A percentile compares a stretch with the other conserved stretches of the same genome.
Evolutionary conservation across 2,113 vertebrate genomes (phyloP).

Genomic region (Erpornis zantholeuca): DNA sequence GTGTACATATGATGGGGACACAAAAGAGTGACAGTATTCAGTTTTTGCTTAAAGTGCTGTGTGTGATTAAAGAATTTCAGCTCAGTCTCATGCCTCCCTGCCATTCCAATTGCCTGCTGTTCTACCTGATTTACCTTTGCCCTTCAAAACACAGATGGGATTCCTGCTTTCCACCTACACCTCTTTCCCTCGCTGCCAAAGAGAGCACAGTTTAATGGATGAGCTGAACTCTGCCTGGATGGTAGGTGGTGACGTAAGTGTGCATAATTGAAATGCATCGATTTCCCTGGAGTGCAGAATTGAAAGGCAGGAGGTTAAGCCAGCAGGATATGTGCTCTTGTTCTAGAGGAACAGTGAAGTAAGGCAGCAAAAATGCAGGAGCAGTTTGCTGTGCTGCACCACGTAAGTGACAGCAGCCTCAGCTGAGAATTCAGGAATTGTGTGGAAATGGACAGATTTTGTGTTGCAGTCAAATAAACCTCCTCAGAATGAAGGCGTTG

Average conservation of each 20-base stretch:
- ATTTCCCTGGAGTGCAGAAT: background rate
- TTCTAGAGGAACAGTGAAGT: background rate
- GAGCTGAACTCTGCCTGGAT: background rate
- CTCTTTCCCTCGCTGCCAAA: background rate
- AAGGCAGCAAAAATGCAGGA: constrained; percentile 11
- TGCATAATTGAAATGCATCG: background rate
- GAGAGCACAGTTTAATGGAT: background rate
- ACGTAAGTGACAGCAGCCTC: background rate
- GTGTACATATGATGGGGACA: background rate
- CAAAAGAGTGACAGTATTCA: background rate
- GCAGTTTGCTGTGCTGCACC: background rate
- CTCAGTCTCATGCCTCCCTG: background rate
- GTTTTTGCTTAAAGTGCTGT: background rate
- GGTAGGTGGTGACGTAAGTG: background rate
- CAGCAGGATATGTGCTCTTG: background rate
- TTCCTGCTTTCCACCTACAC: background rate
- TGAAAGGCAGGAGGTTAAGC: background rate
- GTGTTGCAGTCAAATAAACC: background rate
- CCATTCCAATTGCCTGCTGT: rapidly evolving
- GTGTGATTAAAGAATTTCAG: background rate
- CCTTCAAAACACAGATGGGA: background rate
- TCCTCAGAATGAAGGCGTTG: background rate
- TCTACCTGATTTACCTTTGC: background rate
- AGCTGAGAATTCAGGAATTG: background rate
- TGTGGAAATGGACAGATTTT: background rate